phyloP scores from a whole-genome alignment of 1,140 invertebrate species.

The Drosophila teissieri region DNA sequence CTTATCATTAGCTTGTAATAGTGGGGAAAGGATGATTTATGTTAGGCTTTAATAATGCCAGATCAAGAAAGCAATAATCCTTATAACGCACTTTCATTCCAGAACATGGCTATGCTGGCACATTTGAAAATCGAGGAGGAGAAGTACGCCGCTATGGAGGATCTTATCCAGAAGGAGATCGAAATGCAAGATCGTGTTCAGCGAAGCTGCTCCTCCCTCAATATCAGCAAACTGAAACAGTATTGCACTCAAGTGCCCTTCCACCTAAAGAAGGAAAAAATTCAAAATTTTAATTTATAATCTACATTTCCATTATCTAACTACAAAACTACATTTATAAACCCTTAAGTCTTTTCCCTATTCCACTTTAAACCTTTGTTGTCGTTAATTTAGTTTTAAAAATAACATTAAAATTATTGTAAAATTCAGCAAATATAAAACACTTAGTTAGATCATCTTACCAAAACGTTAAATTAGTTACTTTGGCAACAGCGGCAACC shows the following conservation, averaged over 20 bases:
- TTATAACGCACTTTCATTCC: background rate
- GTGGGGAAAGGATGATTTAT: too few species aligned
- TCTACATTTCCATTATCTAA: background rate
- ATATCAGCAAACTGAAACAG: background rate
- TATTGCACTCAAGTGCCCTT: background rate
- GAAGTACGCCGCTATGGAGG: constrained; percentile 4
- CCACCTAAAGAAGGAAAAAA: background rate
- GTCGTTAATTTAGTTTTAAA: background rate
- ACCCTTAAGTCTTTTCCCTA: background rate
- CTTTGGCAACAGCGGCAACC: constrained; percentile 35
- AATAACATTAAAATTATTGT: background rate
- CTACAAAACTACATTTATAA: too few species aligned
- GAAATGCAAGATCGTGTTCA: constrained; percentile 5
- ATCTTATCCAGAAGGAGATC: background rate
- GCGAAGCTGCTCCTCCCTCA: background rate
- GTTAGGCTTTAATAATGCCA: too few species aligned
- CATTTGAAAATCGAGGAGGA: constrained; percentile 3
- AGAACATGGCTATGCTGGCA: constrained; percentile 6
- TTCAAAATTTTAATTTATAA: background rate
- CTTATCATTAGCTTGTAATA: too few species aligned
- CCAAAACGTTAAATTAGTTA: background rate
- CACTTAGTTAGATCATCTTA: too few species aligned
- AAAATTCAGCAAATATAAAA: background rate
- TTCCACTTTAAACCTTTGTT: background rate
- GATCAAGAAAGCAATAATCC: too few species aligned